Conservation (phyloP, 2,113 vertebrate species). For the Platycercus adscitus region DNA sequence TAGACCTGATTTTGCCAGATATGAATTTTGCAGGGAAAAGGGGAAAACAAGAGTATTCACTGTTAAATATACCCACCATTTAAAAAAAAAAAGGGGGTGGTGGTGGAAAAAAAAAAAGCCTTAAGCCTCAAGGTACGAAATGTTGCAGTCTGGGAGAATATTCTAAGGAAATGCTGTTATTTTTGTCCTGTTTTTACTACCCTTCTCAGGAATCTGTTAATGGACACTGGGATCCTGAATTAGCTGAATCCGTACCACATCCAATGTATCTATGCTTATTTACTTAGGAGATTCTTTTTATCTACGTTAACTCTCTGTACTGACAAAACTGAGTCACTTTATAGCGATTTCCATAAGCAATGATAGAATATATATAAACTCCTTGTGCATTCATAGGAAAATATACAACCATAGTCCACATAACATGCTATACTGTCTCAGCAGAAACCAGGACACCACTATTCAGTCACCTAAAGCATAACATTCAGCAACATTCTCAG, state of each 20-base stretch:
- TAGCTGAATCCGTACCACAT: neutral
- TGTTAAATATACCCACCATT: neutral
- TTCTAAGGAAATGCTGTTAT: neutral
- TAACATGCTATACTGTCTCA: neutral
- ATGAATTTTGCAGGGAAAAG: neutral
- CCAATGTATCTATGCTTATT: neutral
- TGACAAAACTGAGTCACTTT: neutral
- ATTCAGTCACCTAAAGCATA: neutral
- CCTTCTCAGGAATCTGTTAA: neutral
- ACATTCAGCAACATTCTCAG: neutral
- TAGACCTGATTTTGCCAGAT: neutral
- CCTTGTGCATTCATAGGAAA: neutral
- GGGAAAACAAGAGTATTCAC: neutral
- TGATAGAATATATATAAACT: neutral
- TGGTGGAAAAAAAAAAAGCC: neutral
- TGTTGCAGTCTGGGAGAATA: neutral
- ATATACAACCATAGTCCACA: neutral
- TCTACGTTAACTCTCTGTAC: neutral
- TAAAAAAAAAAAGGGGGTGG: neutral
- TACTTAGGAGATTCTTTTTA: neutral
- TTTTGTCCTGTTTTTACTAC: neutral
- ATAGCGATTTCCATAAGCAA: neutral
- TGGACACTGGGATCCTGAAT: neutral
- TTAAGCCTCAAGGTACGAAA: neutral
- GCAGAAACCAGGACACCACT: neutral